Evolutionary conservation across 2,888 invertebrate genomes (phyloP), one percentile per base, ranked within the genome.

Genomic region (Branchipolynoe longqiensis): DNA sequence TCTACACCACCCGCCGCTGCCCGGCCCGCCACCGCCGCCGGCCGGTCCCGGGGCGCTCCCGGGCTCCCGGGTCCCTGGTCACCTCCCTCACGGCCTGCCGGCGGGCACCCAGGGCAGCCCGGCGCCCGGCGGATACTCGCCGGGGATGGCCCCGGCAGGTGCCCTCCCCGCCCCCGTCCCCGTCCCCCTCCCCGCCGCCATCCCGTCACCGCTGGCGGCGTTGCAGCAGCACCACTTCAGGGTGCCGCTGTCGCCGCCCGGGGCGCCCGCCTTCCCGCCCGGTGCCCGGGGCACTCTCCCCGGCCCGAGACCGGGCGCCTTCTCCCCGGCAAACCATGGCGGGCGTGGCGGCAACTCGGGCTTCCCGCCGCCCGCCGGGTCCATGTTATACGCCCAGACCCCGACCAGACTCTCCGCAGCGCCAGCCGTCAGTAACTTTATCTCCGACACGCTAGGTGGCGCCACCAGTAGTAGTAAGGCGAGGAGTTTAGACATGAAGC

Each of bases 391-490:
- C n/a, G n/a, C n/a, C n/a, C n/a, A n/a, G n/a, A n/a, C n/a, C n/a
- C n/a, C n/a, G n/a, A 69, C 36, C 22, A 69, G n/a, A 69, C 69
- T 69, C 69, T 69, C 69, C 38, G n/a, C 69, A 1, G 8, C 48
- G 8, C 18, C 48, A 48, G 48, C 48, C 36, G 38, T 22, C 28
- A 78, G 28, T 33, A 78, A 54, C 41, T 78, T 78, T 48, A 78
- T 78, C 25, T 78, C 78, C 12, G 78, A 78, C 78, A 78, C 78
- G 18, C 54, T 78, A 48, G 78, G 78, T 14, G 41, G 73, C 18
- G 73, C 73, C 62, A 62, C 62, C 33, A 69, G 38, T n/a, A n/a
- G n/a, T n/a, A n/a, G n/a, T 69, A 69, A 69, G 38, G 38, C 69
- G n/a, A 69, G 69, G n/a, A 69, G 36, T 22, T 38, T 69, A 14